Evolutionary conservation across 2,888 invertebrate genomes (phyloP), one percentile per base, ranked within the genome.

Genomic region (Parnassius mnemosyne): DNA sequence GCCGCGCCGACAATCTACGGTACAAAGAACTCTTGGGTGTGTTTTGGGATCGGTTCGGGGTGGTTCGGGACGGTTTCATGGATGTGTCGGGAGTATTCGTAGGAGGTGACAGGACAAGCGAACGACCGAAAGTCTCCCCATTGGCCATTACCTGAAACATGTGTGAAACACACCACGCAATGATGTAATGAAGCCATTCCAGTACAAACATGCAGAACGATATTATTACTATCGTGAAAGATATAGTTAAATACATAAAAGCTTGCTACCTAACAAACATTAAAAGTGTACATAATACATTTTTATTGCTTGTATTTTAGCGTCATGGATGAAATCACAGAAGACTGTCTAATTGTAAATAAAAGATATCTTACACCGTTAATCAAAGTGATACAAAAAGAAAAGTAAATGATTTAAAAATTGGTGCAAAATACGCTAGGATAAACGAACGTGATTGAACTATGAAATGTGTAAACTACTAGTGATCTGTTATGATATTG

Each of bases 61-160:
- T 84, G 66, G 81, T 77, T 55, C 84, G 86, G 74, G 84, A 78
- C 58, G 86, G 81, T 72, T 84, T 84, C 63, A 73, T 67, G 71
- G 81, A 74, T 67, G 81, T 78, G 76, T 78, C 85, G 66, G 90
- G 84, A 64, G 84, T 91, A 80, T 76, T 89, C 63, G 84, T 84
- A 71, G 79, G 87, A 66, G 90, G 89, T 67, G 91, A 91, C 67
- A 89, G 91, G 93, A 92, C 92, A 92, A 90, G 92, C 92, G 92
- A 93, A 91, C 92, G 90, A 89, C 92, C 92, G 93, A 92, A 94
- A 90, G 93, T 92, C 92, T 93, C 93, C 86, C 92, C 92, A 88
- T 93, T 93, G 89, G 94, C 94, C 93, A 93, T 93, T 83, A 94
- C 94, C 94, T 94, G 94, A 93, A 94, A 94, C 93, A 92, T 92